phyloP scores from a whole-genome alignment of 2,888 invertebrate species.

The Leucoma salicis region DNA sequence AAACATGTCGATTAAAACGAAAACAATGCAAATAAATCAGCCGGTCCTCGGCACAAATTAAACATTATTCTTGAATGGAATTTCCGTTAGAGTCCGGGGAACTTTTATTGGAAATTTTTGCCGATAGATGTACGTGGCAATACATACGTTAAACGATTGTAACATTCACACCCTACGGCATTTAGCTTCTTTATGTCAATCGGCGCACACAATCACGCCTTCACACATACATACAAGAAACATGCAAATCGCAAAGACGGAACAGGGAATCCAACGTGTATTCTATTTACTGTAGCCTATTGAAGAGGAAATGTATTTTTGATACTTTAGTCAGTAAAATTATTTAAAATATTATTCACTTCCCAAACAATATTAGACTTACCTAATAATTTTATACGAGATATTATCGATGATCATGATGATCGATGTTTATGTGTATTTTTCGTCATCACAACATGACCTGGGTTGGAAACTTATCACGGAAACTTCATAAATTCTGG shows the following conservation, averaged over 20 bases:
- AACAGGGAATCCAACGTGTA: constrained; percentile 75
- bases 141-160: constrained; percentile 69
- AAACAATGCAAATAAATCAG: constrained; percentile 58
- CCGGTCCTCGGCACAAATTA: constrained; percentile 67
- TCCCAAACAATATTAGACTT: too few relatives aligned
- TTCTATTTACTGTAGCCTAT: constrained; percentile 72
- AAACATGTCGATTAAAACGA: constrained; percentile 12
- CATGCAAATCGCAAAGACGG: constrained; percentile 77
- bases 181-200: constrained; percentile 75
- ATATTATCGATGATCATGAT: too few relatives aligned
- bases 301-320: constrained; percentile 38
- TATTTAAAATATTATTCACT: too few relatives aligned
- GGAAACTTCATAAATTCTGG: too few relatives aligned
- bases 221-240: constrained; percentile 39
- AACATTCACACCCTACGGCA: constrained; percentile 65
- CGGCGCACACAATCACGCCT: constrained; percentile 45
- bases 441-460: too few relatives aligned
- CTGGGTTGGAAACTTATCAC: too few relatives aligned
- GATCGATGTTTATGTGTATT: too few relatives aligned
- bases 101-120: constrained; percentile 80
- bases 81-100: constrained; percentile 49
- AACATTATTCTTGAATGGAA: constrained; percentile 76
- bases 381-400: too few relatives aligned
- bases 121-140: constrained; percentile 77
- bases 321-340: too few relatives aligned